phyloP scores from a whole-genome alignment of 2,113 vertebrate species.

The Oryzias woworae region DNA sequence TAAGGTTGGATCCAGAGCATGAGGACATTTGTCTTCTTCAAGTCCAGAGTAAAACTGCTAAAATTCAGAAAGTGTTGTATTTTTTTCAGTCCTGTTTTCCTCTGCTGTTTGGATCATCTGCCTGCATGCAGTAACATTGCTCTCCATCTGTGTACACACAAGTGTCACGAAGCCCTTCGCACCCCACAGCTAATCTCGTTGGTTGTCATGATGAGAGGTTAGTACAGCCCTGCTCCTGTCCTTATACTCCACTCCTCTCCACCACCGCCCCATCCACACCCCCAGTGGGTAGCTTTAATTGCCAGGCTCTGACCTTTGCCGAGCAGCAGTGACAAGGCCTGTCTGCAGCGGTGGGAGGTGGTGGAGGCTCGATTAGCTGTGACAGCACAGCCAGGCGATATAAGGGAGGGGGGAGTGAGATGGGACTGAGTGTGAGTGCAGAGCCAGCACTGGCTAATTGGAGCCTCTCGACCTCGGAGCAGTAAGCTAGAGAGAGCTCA shows the following conservation, averaged over 20 bases:
- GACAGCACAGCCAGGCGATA: slow-evolving; percentile 64
- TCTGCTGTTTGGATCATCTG: not conserved
- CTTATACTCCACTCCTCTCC: slow-evolving; percentile 5
- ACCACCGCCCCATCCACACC: slow-evolving; percentile 16
- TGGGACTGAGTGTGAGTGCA: slow-evolving; percentile 8
- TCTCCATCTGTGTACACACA: slow-evolving; percentile 14
- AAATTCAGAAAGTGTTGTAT: too few relatives aligned
- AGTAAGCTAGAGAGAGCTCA: slow-evolving; percentile 51
- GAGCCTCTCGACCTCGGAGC: slow-evolving; percentile 68
- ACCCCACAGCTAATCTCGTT: slow-evolving; percentile 46
- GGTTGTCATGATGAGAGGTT: slow-evolving; percentile 67
- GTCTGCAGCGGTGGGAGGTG: slow-evolving; percentile 70
- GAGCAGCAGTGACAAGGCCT: slow-evolving; percentile 68
- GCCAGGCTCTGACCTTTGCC: slow-evolving; percentile 75
- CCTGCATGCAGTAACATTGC: not conserved
- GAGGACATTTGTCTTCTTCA: too few relatives aligned
- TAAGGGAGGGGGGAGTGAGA: slow-evolving; percentile 13
- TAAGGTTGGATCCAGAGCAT: too few relatives aligned
- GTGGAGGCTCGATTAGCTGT: slow-evolving; percentile 71
- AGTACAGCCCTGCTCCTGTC: slow-evolving; percentile 50
- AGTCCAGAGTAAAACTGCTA: too few relatives aligned
- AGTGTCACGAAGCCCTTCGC: slow-evolving; percentile 23
- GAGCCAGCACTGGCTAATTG: slow-evolving; percentile 72
- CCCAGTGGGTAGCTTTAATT: slow-evolving; percentile 75
- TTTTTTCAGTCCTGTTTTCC: not conserved